Conservation (phyloP, 2,113 vertebrate genomes). For the Psephotus haematonotus region DNA sequence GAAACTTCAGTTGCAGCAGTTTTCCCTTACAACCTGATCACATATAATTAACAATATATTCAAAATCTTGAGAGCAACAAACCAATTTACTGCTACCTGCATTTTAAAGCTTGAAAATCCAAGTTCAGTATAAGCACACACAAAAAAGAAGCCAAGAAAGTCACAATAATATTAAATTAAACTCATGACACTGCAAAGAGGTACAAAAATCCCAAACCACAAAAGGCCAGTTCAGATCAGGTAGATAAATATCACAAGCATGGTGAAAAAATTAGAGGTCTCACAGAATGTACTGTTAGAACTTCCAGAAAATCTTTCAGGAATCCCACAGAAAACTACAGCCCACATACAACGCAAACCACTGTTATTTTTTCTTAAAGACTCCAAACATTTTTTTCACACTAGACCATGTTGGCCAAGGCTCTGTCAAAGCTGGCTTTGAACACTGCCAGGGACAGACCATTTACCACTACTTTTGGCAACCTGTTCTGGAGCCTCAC, state of each 20-base stretch:
- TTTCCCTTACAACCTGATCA: neutral
- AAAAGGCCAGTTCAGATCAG: neutral
- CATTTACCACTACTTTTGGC: neutral
- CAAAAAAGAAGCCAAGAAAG: neutral
- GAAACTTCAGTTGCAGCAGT: neutral
- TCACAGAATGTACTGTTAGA: neutral
- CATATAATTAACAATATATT: neutral
- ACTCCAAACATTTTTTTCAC: neutral
- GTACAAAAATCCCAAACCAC: neutral
- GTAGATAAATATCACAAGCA: neutral
- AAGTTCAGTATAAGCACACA: neutral
- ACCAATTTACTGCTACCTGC: neutral
- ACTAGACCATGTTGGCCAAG: neutral
- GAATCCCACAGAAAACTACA: neutral
- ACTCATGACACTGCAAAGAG: neutral
- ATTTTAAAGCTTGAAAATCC: neutral
- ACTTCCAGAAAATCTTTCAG: neutral
- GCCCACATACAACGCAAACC: neutral
- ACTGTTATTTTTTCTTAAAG: neutral
- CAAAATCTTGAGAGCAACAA: neutral
- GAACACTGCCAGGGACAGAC: neutral
- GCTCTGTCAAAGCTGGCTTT: neutral
- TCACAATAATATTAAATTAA: neutral
- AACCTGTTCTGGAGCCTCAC: neutral
- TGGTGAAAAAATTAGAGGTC: neutral